phyloP scores from a whole-genome alignment of 2,113 vertebrate species.

The Telmatochromis brachygnathus region DNA sequence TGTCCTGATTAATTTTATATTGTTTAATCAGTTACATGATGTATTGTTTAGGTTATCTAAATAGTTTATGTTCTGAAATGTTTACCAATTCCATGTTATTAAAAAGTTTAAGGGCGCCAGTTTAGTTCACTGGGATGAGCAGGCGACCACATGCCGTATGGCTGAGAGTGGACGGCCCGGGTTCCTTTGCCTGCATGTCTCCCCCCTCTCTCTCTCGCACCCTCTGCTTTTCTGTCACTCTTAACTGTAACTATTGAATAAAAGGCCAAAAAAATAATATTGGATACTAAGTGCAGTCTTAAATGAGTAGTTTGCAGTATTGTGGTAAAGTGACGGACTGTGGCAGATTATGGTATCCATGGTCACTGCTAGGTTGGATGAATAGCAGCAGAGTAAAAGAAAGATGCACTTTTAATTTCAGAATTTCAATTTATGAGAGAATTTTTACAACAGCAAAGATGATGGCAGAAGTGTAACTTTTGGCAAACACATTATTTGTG shows the following conservation, averaged over 20 bases:
- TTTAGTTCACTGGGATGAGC: not conserved
- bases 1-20: not conserved
- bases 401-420: not conserved
- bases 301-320: not conserved
- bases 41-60: not conserved
- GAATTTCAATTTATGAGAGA: not conserved
- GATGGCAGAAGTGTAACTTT: not conserved
- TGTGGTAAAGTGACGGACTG: fast-evolving
- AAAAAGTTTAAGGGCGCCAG: not conserved
- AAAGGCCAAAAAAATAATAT: not conserved
- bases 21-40: fast-evolving
- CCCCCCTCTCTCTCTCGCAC: fast-evolving
- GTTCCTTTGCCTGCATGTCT: not conserved
- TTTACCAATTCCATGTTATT: not conserved
- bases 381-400: not conserved
- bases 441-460: not conserved
- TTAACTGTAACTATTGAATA: not conserved
- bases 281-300: not conserved
- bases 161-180: not conserved
- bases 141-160: not conserved
- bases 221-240: not conserved
- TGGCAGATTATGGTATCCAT: not conserved
- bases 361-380: not conserved
- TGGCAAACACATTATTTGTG: not conserved
- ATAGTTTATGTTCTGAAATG: not conserved